Evolutionary conservation across 2,113 vertebrate genomes (phyloP), one percentile per base, ranked within the genome.

Genomic region (Nannobrachium achirus): DNA sequence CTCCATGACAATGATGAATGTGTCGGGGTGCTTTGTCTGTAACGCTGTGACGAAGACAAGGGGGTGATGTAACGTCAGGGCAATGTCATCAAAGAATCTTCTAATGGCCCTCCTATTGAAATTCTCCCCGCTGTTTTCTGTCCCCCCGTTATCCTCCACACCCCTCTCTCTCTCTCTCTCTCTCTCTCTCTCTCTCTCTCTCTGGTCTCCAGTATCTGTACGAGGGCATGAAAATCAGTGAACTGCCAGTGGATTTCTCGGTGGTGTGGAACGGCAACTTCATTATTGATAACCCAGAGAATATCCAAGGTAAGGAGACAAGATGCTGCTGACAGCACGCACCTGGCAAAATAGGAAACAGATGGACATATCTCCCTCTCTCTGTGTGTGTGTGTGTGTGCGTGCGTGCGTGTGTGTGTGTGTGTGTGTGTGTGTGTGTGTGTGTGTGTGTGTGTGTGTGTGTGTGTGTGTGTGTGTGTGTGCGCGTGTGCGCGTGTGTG

Each of bases 221-320:
- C 0, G 97, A 99, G 0, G 96, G 97, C 33, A 96, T 95, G 95
- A 96, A 95, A 80, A 94, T 97, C 79, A 99, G 96, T 78, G 96
- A 95, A 89, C 83, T 99, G 75, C 94, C 96, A 0, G 95, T 98
- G 90, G 96, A 98, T 88, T 99, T 99, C 45, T 97, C 97, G 0
- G 98, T 99, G 79, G 95, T 99, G 42, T 99, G 98, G 98, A 99
- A 99, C 0, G 98, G 98, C 68, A 98, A 98, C 86, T 99, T 99
- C 50, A 95, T 98, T 68, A 99, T 99, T 6, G 97, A 99, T 90
- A 99, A 99, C 88, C 98, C 97, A 0, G 95, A 97, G 86, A 91
- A 95, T 33, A 93, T 99, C 80, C 94, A 96, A 96, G 98, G 98
- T 99, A 92, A 75, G 84, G 4, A 56, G 41, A 33, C 25, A 33